Evolutionary conservation across 2,888 invertebrate genomes (phyloP).

Genomic region (Maniola hyperantus): DNA sequence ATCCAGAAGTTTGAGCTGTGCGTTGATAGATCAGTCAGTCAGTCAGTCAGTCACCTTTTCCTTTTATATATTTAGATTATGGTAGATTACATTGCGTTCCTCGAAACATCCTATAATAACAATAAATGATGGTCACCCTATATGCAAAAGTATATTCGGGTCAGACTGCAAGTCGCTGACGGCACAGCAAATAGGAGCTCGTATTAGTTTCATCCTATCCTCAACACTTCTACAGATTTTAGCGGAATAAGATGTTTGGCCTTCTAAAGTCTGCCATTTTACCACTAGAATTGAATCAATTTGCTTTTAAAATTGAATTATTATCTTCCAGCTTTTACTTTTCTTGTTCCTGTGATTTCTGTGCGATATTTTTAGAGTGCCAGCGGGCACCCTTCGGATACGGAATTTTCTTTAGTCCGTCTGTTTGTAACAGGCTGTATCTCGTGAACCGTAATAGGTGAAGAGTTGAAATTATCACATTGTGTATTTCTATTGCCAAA

Average conservation of each 20-base stretch:
- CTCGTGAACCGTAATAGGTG: too few relatives aligned
- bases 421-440: too few relatives aligned
- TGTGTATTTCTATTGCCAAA: too few relatives aligned
- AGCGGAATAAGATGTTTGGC: constrained; percentile 20
- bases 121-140: not conserved
- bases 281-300: not conserved
- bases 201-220: constrained; percentile 43
- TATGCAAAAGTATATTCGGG: constrained; percentile 41
- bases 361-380: too few relatives aligned
- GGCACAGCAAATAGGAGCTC: constrained; percentile 41
- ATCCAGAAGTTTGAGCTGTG: too few relatives aligned
- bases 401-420: too few relatives aligned
- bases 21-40: too few relatives aligned
- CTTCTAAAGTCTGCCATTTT: not conserved
- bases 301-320: not conserved
- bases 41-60: too few relatives aligned
- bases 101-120: not conserved
- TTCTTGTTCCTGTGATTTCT: not conserved
- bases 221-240: constrained; percentile 30
- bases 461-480: too few relatives aligned
- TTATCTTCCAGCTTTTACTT: not conserved
- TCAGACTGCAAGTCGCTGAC: constrained; percentile 43
- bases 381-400: too few relatives aligned
- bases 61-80: too few relatives aligned
- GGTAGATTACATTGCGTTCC: not conserved